Percentiles rank a stretch among this genome's conserved stretches.
phyloP scores from a whole-genome alignment of 92 coral and sea anemone genomes.

The Anthopleura xanthogrammica region DNA sequence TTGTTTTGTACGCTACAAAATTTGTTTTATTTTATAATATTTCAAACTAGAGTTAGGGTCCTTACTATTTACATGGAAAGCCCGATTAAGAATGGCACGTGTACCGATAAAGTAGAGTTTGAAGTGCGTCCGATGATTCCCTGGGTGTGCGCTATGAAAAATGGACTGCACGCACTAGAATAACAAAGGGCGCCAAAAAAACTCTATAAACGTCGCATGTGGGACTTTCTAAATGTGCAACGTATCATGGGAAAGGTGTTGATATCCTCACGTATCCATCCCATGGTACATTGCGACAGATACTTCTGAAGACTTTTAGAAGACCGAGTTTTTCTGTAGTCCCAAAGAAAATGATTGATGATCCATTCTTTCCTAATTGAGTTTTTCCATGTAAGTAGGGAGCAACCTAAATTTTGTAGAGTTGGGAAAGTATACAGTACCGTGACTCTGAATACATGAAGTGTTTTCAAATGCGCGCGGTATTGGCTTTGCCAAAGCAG shows the following conservation, averaged over 20 bases:
- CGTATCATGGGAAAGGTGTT: not conserved
- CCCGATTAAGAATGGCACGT: too few species aligned
- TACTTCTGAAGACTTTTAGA: not conserved
- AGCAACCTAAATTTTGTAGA: not conserved
- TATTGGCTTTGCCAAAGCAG: too few species aligned
- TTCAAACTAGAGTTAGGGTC: not conserved
- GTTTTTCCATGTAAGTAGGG: not conserved
- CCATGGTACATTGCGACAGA: too few species aligned
- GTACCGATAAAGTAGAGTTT: not conserved
- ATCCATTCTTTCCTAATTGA: not conserved
- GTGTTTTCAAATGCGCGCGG: too few species aligned
- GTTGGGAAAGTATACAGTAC: not conserved
- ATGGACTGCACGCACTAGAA: too few species aligned
- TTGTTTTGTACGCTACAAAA: conserved; percentile 4
- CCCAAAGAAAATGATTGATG: not conserved
- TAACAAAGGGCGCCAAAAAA: too few species aligned
- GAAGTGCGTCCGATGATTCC: too few species aligned
- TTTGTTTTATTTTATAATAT: not conserved
- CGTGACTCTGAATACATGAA: not conserved
- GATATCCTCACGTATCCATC: too few species aligned
- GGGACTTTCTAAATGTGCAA: not conserved
- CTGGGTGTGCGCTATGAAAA: too few species aligned
- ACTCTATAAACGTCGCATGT: not conserved
- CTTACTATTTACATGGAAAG: not conserved
- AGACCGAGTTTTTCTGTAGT: not conserved